phyloP scores from a whole-genome alignment of 2,888 invertebrate genomes.

The Agrenia bidenticulata region DNA sequence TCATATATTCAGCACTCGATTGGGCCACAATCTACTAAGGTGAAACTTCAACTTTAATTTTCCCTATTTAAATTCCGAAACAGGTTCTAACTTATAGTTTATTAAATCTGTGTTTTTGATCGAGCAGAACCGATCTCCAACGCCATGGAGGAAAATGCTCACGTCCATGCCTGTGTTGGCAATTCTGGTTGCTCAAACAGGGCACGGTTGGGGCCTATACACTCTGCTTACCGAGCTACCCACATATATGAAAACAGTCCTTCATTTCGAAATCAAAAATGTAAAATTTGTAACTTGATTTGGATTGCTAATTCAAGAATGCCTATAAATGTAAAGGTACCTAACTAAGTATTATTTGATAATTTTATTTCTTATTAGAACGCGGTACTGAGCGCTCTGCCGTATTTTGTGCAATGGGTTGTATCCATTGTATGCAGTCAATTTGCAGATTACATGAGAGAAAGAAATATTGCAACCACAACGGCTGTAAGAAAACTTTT shows the following conservation, averaged over 20 bases:
- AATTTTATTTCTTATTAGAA: conserved; percentile 56
- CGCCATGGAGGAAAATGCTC: conserved; percentile 48
- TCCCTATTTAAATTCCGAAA: too few relatives aligned
- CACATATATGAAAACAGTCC: conserved; percentile 79
- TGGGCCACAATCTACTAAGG: conserved; percentile 31
- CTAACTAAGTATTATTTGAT: too few relatives aligned
- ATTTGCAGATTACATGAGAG: conserved; percentile 66
- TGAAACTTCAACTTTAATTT: conserved; percentile 9
- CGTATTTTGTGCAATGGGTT: conserved; percentile 69
- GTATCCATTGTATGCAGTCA: conserved; percentile 66
- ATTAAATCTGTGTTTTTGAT: background rate
- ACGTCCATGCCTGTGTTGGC: conserved; percentile 49
- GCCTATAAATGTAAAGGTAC: too few relatives aligned
- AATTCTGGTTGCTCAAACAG: conserved; percentile 48
- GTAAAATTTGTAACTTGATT: too few relatives aligned
- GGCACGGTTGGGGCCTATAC: conserved; percentile 66
- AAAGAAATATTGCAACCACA: conserved; percentile 54
- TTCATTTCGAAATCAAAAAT: conserved; percentile 75
- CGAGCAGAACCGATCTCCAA: conserved; percentile 16
- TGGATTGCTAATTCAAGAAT: too few relatives aligned
- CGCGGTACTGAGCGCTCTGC: conserved; percentile 65
- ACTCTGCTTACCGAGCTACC: conserved; percentile 80
- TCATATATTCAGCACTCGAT: conserved; percentile 59
- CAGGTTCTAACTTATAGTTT: background rate
- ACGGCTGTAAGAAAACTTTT: conserved; percentile 59